Conservation (phyloP, 2,888 invertebrate species). For the Netelia virgata region DNA sequence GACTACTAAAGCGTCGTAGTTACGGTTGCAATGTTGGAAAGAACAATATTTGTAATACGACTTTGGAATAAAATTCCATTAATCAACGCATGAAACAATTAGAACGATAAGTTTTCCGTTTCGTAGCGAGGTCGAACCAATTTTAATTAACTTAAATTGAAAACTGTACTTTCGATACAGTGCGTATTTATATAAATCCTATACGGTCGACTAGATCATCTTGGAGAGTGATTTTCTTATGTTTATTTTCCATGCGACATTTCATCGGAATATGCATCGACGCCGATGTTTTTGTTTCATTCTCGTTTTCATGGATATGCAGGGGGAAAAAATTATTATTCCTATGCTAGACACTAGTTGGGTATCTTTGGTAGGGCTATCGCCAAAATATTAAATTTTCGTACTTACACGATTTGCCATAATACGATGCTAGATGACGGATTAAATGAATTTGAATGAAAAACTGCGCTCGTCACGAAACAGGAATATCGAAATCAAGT, state of each 20-base stretch:
- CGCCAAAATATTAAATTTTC: conserved; percentile 45
- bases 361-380: conserved; percentile 68
- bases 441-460: background rate
- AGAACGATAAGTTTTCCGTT: background rate
- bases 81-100: background rate
- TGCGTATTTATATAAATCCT: conserved; percentile 65
- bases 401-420: background rate
- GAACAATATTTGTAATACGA: background rate
- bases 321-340: conserved; percentile 48
- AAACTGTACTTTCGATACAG: conserved; percentile 15
- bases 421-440: background rate
- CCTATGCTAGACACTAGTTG: conserved; percentile 51
- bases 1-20: background rate
- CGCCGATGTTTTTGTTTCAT: conserved; percentile 50
- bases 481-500: conserved; percentile 4
- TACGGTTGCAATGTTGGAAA: background rate
- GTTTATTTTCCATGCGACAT: conserved; percentile 8
- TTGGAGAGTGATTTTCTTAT: conserved; percentile 53
- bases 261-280: conserved; percentile 37
- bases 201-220: conserved; percentile 70
- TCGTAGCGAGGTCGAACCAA: conserved; percentile 30
- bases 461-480: conserved; percentile 12
- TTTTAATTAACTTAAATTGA: conserved; percentile 15
- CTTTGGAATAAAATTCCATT: conserved; percentile 2
- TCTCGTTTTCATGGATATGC: conserved; percentile 38